phyloP scores from a whole-genome alignment of 2,888 invertebrate species.

The Drosophila engyochracea region DNA sequence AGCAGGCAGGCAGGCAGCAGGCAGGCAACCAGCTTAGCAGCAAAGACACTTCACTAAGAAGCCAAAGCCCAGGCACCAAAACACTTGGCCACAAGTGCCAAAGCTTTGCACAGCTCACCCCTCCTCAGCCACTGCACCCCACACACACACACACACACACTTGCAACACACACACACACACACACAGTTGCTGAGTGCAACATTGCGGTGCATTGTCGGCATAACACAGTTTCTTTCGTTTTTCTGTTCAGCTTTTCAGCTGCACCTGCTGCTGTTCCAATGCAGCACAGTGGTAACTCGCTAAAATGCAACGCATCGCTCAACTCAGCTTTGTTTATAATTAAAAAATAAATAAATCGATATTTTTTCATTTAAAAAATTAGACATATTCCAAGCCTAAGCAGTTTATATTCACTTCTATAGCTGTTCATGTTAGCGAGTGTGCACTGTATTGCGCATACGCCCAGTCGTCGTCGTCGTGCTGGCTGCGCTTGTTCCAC shows the following conservation, averaged over 20 bases:
- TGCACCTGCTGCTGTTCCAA: constrained; percentile 22
- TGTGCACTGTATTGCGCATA: constrained; percentile 66
- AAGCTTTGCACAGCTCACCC: constrained; percentile 12
- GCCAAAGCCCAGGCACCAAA: constrained; percentile 47
- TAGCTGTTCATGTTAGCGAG: background rate
- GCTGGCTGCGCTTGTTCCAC: constrained; percentile 32
- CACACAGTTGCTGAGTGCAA: constrained; percentile 53
- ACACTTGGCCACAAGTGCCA: constrained; percentile 70
- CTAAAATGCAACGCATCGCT: background rate
- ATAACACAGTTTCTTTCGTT: constrained; percentile 66
- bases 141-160: background rate
- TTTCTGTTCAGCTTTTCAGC: constrained; percentile 8
- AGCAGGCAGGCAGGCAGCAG: constrained; percentile 10
- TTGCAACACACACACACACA: background rate
- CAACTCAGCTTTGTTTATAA: too few species aligned
- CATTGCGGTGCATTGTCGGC: constrained; percentile 72
- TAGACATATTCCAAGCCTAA: too few species aligned
- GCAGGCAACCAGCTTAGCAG: constrained; percentile 33
- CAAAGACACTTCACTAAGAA: constrained; percentile 58
- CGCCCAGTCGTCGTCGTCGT: constrained; percentile 50
- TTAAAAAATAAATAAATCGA: background rate
- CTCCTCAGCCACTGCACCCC: too few species aligned
- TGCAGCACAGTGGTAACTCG: constrained; percentile 7
- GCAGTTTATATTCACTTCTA: background rate
- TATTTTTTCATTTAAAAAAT: background rate